Evolutionary conservation across 2,888 invertebrate genomes (phyloP), one percentile per base, ranked within the genome.

Genomic region (Orthosia gracilis): DNA sequence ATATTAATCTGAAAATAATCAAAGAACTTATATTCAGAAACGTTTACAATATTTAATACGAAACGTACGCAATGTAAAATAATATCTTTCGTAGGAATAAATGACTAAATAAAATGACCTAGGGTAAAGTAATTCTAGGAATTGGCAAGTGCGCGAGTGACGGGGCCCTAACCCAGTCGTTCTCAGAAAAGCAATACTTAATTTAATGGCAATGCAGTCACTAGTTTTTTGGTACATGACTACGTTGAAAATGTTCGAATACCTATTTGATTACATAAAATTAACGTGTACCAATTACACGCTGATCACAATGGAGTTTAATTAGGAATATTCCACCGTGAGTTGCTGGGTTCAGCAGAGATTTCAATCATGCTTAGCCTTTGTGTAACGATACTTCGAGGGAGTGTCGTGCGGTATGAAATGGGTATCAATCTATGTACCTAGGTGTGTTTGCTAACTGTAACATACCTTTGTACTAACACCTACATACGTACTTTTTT

Each of bases 161-260:
- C 87, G 85, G 84, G 86, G 89, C 85, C 89, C 88, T 89, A 87
- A 86, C 69, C 76, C 75, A 83, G 83, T 63, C 52, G 68, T 92
- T 92, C 91, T 89, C 64, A 85, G 90, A 92, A 92, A 88, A 88
- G 81, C 80, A 89, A 89, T 91, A 84, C 83, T 83, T 85, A 85
- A 88, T 88, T 83, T 85, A 85, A 88, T 88, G 84, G 82, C 87
- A 87, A 82, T 88, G 86, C 86, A 88, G 85, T 84, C 81, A 83
- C 85, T 71, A 83, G 74, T 85, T 81, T 90, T 91, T 90, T 84
- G 82, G 82, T 83, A 79, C 68, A 78, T 62, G 78, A 78, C 76
- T 73, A 69, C 73, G 69, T 73, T 78, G 69, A 82, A 80, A 47
- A 54, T 18, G 40, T 54, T 66, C 18, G 58, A 54, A 78, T 75